A percentile compares a stretch with the other conserved stretches of the same genome.
phyloP scores from a whole-genome alignment of 2,888 invertebrate species.

The Drosophila subsilvestris region DNA sequence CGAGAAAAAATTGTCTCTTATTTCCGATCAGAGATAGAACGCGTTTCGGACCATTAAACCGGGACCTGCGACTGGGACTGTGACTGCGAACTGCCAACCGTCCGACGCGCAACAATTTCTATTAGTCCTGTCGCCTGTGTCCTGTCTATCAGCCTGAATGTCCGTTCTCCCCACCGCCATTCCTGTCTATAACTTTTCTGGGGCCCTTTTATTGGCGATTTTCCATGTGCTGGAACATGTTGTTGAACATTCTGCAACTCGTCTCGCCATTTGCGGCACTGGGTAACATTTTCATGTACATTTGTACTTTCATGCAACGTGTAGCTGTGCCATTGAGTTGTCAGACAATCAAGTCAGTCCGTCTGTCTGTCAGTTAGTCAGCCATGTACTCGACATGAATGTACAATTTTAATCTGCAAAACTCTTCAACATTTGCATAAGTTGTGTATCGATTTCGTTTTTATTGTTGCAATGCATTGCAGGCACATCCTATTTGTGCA shows the following conservation, averaged over 20 bases:
- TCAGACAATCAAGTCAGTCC: slow-evolving; percentile 22
- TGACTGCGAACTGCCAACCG: background rate
- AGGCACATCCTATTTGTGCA: slow-evolving; percentile 4
- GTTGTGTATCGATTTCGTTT: slow-evolving; percentile 65
- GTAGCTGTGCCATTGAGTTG: slow-evolving; percentile 51
- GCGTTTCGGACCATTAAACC: slow-evolving; percentile 44
- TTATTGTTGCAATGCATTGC: slow-evolving; percentile 25
- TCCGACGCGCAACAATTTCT: slow-evolving; percentile 68
- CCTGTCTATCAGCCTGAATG: slow-evolving; percentile 49
- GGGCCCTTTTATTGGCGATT: slow-evolving; percentile 54
- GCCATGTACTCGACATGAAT: slow-evolving; percentile 74
- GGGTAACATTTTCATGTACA: slow-evolving; percentile 44
- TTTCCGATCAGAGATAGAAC: slow-evolving; percentile 62
- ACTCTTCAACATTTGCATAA: slow-evolving; percentile 73
- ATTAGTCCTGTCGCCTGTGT: slow-evolving; percentile 53
- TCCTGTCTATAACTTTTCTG: slow-evolving; percentile 17
- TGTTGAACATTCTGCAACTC: slow-evolving; percentile 61
- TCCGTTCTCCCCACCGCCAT: background rate
- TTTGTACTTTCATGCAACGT: slow-evolving; percentile 27
- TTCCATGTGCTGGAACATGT: slow-evolving; percentile 40
- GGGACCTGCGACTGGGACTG: slow-evolving; percentile 11
- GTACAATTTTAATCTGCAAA: slow-evolving; percentile 77
- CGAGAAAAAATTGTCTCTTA: slow-evolving; percentile 28
- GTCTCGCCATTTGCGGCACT: slow-evolving; percentile 50
- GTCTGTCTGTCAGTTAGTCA: slow-evolving; percentile 47